phyloP scores from a whole-genome alignment of 1,140 invertebrate genomes.

The Caenorhabditis remanei region DNA sequence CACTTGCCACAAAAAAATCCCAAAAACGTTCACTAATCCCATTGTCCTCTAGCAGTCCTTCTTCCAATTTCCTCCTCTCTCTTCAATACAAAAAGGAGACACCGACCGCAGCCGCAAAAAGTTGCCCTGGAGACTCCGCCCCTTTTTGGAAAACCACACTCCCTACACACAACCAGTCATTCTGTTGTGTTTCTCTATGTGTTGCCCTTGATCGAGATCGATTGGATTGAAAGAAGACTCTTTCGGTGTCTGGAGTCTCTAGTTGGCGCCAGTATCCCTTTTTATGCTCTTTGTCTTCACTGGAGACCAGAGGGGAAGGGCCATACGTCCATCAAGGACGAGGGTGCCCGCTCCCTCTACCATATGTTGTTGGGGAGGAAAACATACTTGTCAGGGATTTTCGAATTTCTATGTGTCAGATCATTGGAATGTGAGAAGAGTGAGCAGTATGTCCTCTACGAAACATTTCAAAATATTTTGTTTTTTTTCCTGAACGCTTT shows the following conservation, averaged over 20 bases:
- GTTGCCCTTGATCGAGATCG: constrained; percentile 38
- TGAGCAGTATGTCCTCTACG: too few relatives aligned
- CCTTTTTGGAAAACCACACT: constrained; percentile 21
- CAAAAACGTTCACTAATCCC: background rate
- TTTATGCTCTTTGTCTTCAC: constrained; percentile 26
- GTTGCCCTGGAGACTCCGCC: background rate
- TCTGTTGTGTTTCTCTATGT: background rate
- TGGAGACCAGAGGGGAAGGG: background rate
- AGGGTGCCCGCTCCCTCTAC: background rate
- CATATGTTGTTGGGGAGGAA: too few relatives aligned
- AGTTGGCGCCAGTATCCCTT: background rate
- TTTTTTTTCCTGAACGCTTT: too few relatives aligned
- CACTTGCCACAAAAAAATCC: too few relatives aligned
- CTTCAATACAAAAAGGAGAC: background rate
- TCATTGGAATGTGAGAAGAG: too few relatives aligned
- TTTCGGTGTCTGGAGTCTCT: background rate
- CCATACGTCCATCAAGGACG: background rate
- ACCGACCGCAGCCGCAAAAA: background rate
- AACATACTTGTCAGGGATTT: too few relatives aligned
- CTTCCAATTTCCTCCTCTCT: background rate
- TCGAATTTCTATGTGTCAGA: too few relatives aligned
- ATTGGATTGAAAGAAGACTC: background rate
- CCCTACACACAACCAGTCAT: constrained; percentile 11
- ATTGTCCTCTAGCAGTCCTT: background rate
- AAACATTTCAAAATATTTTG: too few relatives aligned